Evolutionary conservation across 2,797 vertebrate genomes (phyloP), one percentile per base, ranked within the genome.

Genomic region (Gymnoscopelus braueri): DNA sequence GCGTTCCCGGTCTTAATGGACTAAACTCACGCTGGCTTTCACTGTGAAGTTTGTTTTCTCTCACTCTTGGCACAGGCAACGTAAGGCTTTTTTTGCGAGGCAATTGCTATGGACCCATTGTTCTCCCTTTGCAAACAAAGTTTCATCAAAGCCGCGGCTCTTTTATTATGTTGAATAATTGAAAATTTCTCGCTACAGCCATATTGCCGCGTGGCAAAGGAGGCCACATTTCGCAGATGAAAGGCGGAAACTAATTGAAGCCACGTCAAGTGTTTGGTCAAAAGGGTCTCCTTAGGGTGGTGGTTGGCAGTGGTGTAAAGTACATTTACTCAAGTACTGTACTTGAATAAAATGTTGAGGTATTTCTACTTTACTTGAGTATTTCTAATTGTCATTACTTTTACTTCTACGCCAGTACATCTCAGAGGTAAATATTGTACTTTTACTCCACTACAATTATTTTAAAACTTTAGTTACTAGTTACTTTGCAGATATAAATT

Each of bases 151-250:
- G 61, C 61, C 52, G 52, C 51, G 58, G 52, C 78, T 79, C 5
- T 77, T 73, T 77, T 66, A 67, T 50, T 73, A 47, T 63, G 68
- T 76, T 86, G 77, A 87, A 87, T 87, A 81, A 87, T 90, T 88
- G 61, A 85, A 63, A 48, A 32, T 69, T 6, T 72, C 72, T 58
- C 68, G 55, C 66, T 66, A 35, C 66, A 77, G 53, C 69, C 54
- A 35, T 56, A n/a, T 57, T 60, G 52, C 39, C 65, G 63, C 60
- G 55, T 53, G 59, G 62, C 59, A 74, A 60, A 72, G 64, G 11
- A 61, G 61, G 60, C 19, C 58, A 23, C 63, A 44, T 15, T 56
- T 75, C 71, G 72, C 74, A 84, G 74, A 67, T 78, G 71, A 84
- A 84, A 35, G 32, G 4, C 32, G 77, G 79, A 74, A 82, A 82